Conservation (phyloP, 2,888 invertebrate species). For the Ryuthela nishihirai region DNA sequence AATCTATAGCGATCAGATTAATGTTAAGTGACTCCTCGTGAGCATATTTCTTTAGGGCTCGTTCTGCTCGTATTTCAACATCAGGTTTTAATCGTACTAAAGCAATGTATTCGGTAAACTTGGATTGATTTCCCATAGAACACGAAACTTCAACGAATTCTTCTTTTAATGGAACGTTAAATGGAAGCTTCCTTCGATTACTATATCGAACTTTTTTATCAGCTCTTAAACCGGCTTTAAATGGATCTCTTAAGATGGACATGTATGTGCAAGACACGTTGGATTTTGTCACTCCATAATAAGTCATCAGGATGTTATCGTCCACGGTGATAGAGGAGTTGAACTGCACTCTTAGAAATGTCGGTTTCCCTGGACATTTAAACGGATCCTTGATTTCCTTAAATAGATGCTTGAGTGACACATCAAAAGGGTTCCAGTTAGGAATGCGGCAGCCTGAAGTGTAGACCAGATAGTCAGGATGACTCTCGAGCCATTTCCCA, state of each 20-base stretch:
- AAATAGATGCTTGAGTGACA: conserved; percentile 23
- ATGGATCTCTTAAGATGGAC: conserved; percentile 26
- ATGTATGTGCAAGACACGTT: conserved; percentile 27
- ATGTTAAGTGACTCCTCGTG: conserved; percentile 58
- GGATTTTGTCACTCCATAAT: conserved; percentile 18
- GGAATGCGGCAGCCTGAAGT: conserved; percentile 39
- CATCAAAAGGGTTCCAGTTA: conserved; percentile 38
- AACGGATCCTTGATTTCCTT: conserved; percentile 14
- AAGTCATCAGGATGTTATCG: conserved; percentile 10
- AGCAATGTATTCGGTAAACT: conserved; percentile 30
- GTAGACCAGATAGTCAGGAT: conserved; percentile 30
- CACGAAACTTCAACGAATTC: conserved; percentile 37
- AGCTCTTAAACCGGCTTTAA: conserved; percentile 12
- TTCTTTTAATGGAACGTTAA: conserved; percentile 25
- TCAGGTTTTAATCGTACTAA: conserved; percentile 28
- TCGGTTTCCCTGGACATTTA: conserved; percentile 23
- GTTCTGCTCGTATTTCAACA: conserved; percentile 18
- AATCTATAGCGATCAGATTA: conserved; percentile 77
- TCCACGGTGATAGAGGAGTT: conserved; percentile 21
- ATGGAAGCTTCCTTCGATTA: conserved; percentile 12
- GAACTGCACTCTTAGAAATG: conserved; percentile 14
- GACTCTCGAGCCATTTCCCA: conserved; percentile 21
- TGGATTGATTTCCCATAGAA: conserved; percentile 12
- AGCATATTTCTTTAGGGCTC: not conserved
- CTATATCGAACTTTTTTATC: conserved; percentile 29